phyloP scores from a whole-genome alignment of 2,797 vertebrate genomes.

The Mionectes olivaceus region DNA sequence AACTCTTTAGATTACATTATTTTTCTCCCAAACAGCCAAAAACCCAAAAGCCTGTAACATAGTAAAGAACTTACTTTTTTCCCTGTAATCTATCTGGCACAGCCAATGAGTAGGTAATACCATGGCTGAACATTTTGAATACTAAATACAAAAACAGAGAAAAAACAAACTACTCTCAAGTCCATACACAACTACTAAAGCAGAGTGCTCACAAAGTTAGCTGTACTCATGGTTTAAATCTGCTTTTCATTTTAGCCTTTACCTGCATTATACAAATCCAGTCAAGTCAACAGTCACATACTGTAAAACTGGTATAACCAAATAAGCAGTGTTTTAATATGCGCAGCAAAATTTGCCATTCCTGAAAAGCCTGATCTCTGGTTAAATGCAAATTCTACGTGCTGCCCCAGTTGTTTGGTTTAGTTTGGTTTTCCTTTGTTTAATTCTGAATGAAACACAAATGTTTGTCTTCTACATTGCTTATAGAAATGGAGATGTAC shows the following conservation, averaged over 20 bases:
- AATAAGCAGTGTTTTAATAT: neutral
- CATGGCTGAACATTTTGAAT: neutral
- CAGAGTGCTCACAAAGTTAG: neutral
- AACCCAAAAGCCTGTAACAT: neutral
- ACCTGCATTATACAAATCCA: neutral
- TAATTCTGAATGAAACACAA: neutral
- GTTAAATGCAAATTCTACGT: neutral
- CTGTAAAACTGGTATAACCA: neutral
- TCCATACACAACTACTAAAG: neutral
- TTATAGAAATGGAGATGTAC: neutral
- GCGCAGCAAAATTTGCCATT: neutral
- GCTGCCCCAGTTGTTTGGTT: neutral
- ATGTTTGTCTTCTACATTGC: neutral
- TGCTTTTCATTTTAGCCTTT: neutral
- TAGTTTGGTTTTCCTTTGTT: neutral
- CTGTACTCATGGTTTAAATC: neutral
- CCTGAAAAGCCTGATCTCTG: conserved; percentile 38
- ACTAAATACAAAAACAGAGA: neutral
- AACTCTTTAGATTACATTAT: neutral
- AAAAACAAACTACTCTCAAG: neutral
- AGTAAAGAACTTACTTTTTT: neutral
- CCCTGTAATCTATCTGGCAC: neutral
- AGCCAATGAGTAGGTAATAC: neutral
- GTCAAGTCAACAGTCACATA: neutral
- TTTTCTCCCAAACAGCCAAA: neutral